Evolutionary conservation across 2,113 vertebrate species (phyloP).

Genomic region (Lipophrys pholis): DNA sequence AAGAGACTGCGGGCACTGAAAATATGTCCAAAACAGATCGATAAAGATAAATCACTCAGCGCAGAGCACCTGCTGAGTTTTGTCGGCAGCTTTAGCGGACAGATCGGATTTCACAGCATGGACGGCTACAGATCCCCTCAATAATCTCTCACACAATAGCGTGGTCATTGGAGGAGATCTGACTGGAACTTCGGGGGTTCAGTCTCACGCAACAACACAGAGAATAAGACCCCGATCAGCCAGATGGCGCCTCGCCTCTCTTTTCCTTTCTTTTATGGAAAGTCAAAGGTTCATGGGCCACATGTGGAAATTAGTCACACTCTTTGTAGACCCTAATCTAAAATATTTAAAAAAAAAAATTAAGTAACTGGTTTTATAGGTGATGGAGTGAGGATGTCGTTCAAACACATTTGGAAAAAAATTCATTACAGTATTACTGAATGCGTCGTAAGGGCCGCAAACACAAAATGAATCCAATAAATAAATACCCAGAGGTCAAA

Average conservation of each 20-base stretch:
- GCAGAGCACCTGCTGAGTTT: conserved; percentile 11
- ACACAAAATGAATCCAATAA: no score
- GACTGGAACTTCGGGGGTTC: background rate
- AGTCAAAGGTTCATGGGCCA: background rate
- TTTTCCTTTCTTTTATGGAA: background rate
- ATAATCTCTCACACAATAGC: conserved; percentile 11
- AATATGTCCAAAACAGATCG: conserved; percentile 24
- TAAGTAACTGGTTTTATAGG: no score
- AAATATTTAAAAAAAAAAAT: no score
- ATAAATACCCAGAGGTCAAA: no score
- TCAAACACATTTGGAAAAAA: no score
- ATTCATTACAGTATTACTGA: no score
- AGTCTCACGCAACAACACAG: conserved; percentile 13
- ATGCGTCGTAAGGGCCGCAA: no score
- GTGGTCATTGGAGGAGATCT: conserved; percentile 5
- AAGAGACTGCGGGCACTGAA: background rate
- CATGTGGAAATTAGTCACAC: no score
- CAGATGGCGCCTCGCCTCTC: background rate
- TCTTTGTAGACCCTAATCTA: no score
- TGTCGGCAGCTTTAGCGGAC: background rate
- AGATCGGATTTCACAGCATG: conserved; percentile 6
- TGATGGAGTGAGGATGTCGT: no score
- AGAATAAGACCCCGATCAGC: background rate
- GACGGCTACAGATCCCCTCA: conserved; percentile 1
- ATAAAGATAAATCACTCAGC: conserved; percentile 19